These are phyloP conservation scores for Heliocidaris tuberculata DNA, from an alignment of 35 echinoderm and acorn worm genomes.

Conservation along the genomic window DNA sequence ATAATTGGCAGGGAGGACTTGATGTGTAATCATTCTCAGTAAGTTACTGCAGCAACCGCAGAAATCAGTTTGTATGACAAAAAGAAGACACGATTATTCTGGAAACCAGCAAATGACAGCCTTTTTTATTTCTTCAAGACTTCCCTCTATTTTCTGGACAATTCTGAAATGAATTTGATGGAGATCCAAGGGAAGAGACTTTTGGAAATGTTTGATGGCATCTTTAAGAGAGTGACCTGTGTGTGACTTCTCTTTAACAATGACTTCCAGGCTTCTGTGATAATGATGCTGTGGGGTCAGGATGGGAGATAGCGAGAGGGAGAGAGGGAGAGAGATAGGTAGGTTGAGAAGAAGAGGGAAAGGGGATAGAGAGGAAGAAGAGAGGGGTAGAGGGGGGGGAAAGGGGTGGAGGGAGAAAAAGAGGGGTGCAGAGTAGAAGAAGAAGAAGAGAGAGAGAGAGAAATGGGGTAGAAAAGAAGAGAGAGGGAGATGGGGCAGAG, in stretches of 20 bases:
- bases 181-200: not conserved
- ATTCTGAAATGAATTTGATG: not conserved
- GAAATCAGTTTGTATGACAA: too few species aligned
- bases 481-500: not conserved
- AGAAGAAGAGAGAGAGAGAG: not conserved
- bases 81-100: too few species aligned
- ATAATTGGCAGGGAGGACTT: too few species aligned
- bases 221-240: not conserved
- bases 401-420: not conserved
- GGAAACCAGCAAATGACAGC: too few species aligned
- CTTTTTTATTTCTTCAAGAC: too few species aligned
- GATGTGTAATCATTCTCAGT: too few species aligned
- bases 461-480: not conserved
- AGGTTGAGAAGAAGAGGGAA: not conserved
- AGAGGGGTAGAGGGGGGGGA: not conserved
- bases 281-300: not conserved
- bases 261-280: not conserved
- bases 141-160: too few species aligned
- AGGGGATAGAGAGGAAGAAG: not conserved
- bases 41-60: too few species aligned
- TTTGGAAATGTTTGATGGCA: not conserved
- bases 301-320: not conserved
- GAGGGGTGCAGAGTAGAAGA: not conserved
- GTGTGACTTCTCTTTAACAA: not conserved
- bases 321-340: not conserved